Evolutionary conservation across 2,113 vertebrate species (phyloP).

Genomic region (Pseudorasbora parva): DNA sequence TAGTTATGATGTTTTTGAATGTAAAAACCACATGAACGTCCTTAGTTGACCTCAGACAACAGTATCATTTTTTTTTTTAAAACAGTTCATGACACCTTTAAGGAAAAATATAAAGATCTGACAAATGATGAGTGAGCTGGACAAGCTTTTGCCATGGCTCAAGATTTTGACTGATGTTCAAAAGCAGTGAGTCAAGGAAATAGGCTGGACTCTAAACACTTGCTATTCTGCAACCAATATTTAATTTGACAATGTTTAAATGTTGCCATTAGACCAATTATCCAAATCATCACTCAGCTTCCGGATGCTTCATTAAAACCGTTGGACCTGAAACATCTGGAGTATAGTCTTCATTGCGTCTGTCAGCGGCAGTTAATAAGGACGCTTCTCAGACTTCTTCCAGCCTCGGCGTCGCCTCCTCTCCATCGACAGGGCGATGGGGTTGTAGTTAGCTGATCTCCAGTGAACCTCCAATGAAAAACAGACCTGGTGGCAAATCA

Average conservation of each 20-base stretch:
- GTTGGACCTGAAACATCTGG: not conserved
- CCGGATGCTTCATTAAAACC: not conserved
- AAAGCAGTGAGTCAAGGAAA: not conserved
- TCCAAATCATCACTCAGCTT: conserved; percentile 4
- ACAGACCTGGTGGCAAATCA: conserved; percentile 59
- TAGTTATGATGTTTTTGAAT: too few relatives aligned
- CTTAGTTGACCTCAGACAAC: too few relatives aligned
- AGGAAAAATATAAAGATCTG: too few relatives aligned
- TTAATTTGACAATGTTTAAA: not conserved
- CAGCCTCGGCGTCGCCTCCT: conserved; percentile 5
- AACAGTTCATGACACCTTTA: too few relatives aligned
- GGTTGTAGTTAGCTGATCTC: conserved; percentile 37
- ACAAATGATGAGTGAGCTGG: too few relatives aligned
- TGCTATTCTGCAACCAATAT: not conserved
- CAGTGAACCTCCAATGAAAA: conserved; percentile 49
- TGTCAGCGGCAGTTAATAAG: conserved; percentile 30
- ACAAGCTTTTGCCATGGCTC: too few relatives aligned
- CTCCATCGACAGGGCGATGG: conserved; percentile 14
- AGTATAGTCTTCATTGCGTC: not conserved
- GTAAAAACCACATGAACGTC: too few relatives aligned
- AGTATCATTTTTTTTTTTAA: too few relatives aligned
- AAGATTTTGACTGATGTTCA: not conserved
- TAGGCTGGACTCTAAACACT: not conserved
- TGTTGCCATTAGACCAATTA: conserved; percentile 2
- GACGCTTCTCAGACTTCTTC: conserved; percentile 17